Conservation (phyloP, 2,113 vertebrate species). For the Fulica atra region DNA sequence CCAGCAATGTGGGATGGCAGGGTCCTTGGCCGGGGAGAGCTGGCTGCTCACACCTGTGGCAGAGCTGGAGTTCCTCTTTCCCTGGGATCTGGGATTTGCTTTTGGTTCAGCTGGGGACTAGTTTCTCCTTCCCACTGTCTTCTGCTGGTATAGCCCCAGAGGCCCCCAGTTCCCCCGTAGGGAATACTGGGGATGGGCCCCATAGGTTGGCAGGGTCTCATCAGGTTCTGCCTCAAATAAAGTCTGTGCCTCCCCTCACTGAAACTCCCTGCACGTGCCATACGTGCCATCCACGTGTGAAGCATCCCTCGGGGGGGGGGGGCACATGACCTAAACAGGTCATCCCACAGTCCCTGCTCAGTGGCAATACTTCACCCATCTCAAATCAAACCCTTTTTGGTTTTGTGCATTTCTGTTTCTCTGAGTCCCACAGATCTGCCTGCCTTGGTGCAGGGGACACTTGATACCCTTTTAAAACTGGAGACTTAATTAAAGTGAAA, state of each 20-base stretch:
- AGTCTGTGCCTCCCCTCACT: neutral
- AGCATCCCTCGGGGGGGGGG: neutral
- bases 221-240: neutral
- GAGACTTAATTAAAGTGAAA: neutral
- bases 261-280: neutral
- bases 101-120: too few species aligned
- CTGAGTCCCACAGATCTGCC: neutral
- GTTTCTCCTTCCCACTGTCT: neutral
- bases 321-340: neutral
- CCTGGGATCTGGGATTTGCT: neutral
- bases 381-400: fast-evolving
- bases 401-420: neutral
- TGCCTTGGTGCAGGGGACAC: neutral
- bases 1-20: fast-evolving
- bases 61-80: neutral
- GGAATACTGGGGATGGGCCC: neutral
- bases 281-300: neutral
- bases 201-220: neutral
- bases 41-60: fast-evolving
- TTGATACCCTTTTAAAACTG: neutral
- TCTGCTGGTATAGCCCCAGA: neutral
- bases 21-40: neutral
- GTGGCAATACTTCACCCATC: fast-evolving
- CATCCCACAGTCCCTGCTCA: fast-evolving
- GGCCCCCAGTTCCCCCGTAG: neutral